phyloP scores from a whole-genome alignment of 2,888 invertebrate genomes.

The Lacanobia wlatinum region DNA sequence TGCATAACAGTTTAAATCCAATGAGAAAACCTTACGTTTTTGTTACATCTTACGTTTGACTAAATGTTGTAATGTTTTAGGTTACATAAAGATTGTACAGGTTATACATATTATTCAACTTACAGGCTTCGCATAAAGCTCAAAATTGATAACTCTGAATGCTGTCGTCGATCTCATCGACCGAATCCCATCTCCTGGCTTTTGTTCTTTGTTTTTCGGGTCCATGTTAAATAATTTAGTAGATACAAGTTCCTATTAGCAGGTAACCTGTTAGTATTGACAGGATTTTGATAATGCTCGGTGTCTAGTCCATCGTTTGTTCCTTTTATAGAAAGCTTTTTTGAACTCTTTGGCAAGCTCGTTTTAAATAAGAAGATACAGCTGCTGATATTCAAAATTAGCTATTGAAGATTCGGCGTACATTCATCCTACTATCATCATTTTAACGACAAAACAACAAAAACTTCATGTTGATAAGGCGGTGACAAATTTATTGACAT shows the following conservation, averaged over 20 bases:
- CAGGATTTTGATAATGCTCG: neutral
- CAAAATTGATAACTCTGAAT: constrained; percentile 96
- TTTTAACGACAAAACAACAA: neutral
- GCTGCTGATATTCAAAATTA: neutral
- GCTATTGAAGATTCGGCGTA: neutral
- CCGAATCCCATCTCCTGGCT: constrained; percentile 94
- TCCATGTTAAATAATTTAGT: constrained; percentile 23
- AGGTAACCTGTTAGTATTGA: neutral
- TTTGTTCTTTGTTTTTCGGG: constrained; percentile 70
- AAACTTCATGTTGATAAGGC: too few species aligned
- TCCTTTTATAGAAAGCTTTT: neutral
- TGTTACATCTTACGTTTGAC: too few species aligned
- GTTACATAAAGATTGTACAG: constrained; percentile 45
- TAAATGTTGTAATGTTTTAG: neutral
- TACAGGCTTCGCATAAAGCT: constrained; percentile 97
- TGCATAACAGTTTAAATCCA: too few species aligned
- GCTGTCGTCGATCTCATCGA: constrained; percentile 93
- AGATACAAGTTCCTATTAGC: neutral
- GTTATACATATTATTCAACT: constrained; percentile 76
- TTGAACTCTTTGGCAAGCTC: neutral
- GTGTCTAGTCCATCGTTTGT: constrained; percentile 15
- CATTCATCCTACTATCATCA: neutral
- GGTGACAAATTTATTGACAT: too few species aligned
- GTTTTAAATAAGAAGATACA: neutral
- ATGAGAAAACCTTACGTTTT: too few species aligned